phyloP scores from a whole-genome alignment of 2,888 invertebrate species.

The Bedellia somnulentella region DNA sequence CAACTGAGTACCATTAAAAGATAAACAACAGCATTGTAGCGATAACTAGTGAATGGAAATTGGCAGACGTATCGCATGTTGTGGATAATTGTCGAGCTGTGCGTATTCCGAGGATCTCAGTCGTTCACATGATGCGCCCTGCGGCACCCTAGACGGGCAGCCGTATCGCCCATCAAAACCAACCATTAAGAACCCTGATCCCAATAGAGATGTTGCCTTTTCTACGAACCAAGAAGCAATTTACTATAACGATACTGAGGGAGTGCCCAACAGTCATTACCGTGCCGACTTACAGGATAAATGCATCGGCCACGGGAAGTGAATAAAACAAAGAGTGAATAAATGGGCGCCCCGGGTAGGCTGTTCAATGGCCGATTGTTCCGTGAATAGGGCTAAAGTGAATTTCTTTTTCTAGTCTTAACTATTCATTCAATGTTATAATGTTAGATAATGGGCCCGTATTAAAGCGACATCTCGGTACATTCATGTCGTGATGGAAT shows the following conservation, averaged over 20 bases:
- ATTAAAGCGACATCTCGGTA: too few relatives aligned
- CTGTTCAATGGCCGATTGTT: conserved; percentile 5
- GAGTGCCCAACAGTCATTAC: conserved; percentile 28
- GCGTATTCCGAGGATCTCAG: conserved; percentile 12
- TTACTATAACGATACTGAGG: conserved; percentile 29
- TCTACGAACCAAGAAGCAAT: conserved; percentile 16
- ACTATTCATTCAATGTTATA: too few relatives aligned
- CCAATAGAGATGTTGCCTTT: conserved; percentile 31
- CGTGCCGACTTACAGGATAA: conserved; percentile 19
- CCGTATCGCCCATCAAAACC: conserved; percentile 35
- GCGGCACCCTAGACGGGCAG: conserved; percentile 24
- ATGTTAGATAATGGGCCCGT: too few relatives aligned
- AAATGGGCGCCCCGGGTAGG: conserved; percentile 10
- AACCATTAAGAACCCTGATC: conserved; percentile 28
- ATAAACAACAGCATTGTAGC: neutral
- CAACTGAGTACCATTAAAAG: too few relatives aligned
- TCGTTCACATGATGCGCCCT: conserved; percentile 31
- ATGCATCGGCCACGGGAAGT: conserved; percentile 11
- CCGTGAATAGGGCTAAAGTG: conserved; percentile 1
- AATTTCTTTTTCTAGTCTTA: conserved; percentile 1
- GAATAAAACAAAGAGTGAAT: conserved; percentile 9
- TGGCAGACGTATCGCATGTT: neutral
- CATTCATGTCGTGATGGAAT: too few relatives aligned
- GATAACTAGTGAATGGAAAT: neutral
- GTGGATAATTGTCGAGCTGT: neutral